Conservation (phyloP, 2,888 invertebrate genomes). For the Diploptera punctata region DNA sequence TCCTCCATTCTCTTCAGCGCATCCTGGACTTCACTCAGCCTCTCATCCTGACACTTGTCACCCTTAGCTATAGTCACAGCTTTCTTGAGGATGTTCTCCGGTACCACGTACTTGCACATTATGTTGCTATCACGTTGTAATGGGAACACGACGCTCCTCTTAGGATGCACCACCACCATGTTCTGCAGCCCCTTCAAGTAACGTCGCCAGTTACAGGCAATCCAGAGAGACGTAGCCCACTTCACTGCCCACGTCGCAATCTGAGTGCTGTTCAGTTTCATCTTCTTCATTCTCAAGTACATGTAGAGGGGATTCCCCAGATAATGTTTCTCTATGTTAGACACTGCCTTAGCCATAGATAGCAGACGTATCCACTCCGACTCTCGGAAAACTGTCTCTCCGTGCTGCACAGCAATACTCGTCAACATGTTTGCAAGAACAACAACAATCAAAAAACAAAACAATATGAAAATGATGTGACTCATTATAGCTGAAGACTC, state of each 20-base stretch:
- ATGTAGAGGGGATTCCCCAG: constrained; percentile 5
- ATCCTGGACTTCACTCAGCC: not conserved
- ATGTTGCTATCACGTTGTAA: not conserved
- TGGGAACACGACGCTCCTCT: not conserved
- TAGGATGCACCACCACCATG: not conserved
- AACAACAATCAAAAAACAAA: not conserved
- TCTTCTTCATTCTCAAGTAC: not conserved
- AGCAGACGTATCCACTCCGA: not conserved
- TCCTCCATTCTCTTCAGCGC: not conserved
- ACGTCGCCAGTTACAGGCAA: not conserved
- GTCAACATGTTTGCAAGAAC: not conserved
- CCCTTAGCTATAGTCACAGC: not conserved
- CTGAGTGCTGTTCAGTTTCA: not conserved
- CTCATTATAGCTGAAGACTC: not conserved
- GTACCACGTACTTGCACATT: not conserved
- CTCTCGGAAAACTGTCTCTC: not conserved
- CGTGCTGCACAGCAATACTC: not conserved
- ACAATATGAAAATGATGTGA: not conserved
- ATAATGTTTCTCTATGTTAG: not conserved
- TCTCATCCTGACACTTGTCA: no score
- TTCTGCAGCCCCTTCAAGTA: not conserved
- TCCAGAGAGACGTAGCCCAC: not conserved
- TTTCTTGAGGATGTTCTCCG: not conserved
- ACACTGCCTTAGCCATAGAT: not conserved
- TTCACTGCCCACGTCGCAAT: not conserved